A percentile compares a stretch with the other conserved stretches of the same genome.
phyloP scores from a whole-genome alignment of 37 sponge, comb jelly and placozoan genomes.

The Halichondria panicea region DNA sequence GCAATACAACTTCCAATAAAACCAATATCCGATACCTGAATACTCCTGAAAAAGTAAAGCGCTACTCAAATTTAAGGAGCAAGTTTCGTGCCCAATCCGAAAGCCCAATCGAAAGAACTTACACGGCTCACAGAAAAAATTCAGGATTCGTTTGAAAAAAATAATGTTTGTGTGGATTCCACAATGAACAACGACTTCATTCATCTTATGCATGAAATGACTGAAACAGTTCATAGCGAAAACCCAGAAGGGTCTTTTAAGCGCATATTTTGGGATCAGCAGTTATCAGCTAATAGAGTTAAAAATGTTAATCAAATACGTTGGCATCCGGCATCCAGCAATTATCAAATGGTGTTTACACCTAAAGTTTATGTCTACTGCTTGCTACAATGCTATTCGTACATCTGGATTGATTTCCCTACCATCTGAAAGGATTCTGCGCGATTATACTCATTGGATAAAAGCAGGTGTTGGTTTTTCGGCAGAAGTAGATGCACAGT shows the following conservation, averaged over 20 bases:
- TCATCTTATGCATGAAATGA: not conserved
- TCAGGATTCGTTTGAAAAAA: conserved; percentile 1
- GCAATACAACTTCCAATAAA: conserved; percentile 22
- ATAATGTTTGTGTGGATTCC: conserved; percentile 15
- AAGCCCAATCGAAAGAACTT: not conserved
- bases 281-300: conserved; percentile 12
- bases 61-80: conserved; percentile 2
- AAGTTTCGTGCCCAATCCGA: not conserved
- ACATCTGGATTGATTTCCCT: conserved; percentile 21
- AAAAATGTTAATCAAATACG: conserved; percentile 27
- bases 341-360: conserved; percentile 43
- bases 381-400: conserved; percentile 31
- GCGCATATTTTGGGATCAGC: conserved; percentile 48
- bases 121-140: conserved; percentile 18
- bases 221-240: not conserved
- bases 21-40: conserved; percentile 28
- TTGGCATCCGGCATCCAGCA: conserved; percentile 18
- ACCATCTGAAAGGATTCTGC: conserved; percentile 26
- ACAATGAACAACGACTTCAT: conserved; percentile 28
- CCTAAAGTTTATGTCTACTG: conserved; percentile 23
- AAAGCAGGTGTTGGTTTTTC: conserved; percentile 15
- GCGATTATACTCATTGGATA: conserved; percentile 26
- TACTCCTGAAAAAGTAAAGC: conserved; percentile 20
- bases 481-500: conserved; percentile 22
- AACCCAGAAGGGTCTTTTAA: conserved; percentile 22